Conservation (phyloP, 2,888 invertebrate genomes). For the Odiellus spinosus region DNA sequence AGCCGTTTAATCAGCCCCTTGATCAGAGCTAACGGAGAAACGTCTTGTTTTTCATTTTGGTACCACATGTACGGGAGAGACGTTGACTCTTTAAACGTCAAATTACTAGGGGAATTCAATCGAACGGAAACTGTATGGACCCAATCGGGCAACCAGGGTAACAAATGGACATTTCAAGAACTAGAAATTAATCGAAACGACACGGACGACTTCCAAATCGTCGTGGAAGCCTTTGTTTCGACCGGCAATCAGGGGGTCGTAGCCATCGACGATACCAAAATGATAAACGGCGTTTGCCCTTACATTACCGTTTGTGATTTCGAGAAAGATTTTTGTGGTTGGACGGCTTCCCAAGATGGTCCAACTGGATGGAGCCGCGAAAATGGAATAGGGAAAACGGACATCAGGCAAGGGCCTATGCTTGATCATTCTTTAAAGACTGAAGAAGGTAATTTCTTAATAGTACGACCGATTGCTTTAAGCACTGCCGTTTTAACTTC, state of each 20-base stretch:
- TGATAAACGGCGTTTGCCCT: conserved; percentile 12
- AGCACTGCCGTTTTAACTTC: conserved; percentile 10
- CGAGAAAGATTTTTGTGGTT: conserved; percentile 17
- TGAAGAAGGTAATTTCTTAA: conserved; percentile 12
- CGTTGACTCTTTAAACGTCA: conserved; percentile 8
- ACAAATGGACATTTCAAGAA: conserved; percentile 12
- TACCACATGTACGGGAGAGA: conserved; percentile 27
- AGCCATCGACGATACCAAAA: conserved; percentile 17
- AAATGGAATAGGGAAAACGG: conserved; percentile 11
- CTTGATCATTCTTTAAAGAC: conserved; percentile 14
- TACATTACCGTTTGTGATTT: conserved; percentile 14
- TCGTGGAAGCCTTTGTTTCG: conserved; percentile 3
- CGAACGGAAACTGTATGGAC: conserved; percentile 1
- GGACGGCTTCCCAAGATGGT: conserved; percentile 12
- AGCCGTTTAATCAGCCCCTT: conserved; percentile 8
- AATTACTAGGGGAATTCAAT: not conserved
- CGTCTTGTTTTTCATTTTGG: conserved; percentile 26
- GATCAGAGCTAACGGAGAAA: conserved; percentile 10
- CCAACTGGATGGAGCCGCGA: conserved; percentile 6
- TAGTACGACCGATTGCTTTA: conserved; percentile 2
- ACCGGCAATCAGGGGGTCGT: conserved; percentile 10
- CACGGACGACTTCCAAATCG: conserved; percentile 8
- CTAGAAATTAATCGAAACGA: conserved; percentile 1
- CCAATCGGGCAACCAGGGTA: conserved; percentile 6
- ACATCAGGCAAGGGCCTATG: conserved; percentile 10